Evolutionary conservation across 2,797 vertebrate genomes (phyloP).

Genomic region (Leucoraja ocellata): DNA sequence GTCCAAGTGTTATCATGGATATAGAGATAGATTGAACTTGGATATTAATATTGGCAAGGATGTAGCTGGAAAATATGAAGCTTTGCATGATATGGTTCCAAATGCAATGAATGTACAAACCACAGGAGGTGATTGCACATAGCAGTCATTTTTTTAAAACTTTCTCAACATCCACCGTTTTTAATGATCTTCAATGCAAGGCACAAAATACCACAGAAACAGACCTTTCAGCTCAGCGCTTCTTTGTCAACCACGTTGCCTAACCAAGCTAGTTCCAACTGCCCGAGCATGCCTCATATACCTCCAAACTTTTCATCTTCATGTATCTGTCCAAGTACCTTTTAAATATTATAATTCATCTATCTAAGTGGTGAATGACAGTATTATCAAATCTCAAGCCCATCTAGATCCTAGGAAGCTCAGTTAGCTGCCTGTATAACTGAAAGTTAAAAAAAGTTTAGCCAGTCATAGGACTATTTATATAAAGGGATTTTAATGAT

Average conservation of each 20-base stretch:
- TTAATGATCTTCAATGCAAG: background rate
- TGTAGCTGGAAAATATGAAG: constrained; percentile 14
- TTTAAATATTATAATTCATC: no score
- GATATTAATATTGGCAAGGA: constrained; percentile 2
- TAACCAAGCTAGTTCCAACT: no score
- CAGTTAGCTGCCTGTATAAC: background rate
- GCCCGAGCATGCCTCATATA: no score
- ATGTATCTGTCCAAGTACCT: no score
- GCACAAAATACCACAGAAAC: no score
- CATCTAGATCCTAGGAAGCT: background rate
- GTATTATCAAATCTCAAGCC: background rate
- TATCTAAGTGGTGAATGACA: background rate
- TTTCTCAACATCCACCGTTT: background rate
- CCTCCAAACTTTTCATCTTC: no score
- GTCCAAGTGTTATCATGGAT: background rate
- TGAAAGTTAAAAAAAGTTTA: background rate
- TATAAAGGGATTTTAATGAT: background rate
- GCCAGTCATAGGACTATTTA: background rate
- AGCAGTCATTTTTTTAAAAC: background rate
- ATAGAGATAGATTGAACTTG: background rate
- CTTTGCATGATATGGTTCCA: background rate
- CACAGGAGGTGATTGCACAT: background rate
- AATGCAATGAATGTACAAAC: constrained; percentile 13
- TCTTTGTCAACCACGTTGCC: no score
- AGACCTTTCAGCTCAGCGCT: no score